These are phyloP conservation scores for Dryas iulia DNA, from an alignment of 1,140 invertebrate species.

Conservation along the genomic window DNA sequence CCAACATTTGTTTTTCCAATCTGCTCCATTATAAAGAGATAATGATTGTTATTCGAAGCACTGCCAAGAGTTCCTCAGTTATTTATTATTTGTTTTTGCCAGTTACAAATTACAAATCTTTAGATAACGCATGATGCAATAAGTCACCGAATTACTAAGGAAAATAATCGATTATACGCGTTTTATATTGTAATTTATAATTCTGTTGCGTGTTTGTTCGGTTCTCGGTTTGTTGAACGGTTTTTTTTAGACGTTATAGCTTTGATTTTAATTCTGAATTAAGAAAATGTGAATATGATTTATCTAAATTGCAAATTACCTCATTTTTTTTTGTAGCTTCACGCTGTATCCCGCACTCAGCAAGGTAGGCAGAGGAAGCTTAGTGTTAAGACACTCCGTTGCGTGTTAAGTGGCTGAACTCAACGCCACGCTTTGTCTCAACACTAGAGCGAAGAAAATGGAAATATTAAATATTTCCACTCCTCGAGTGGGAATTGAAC, in stretches of 20 bases:
- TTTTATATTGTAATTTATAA: neutral
- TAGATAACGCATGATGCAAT: neutral
- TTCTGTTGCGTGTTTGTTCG: neutral
- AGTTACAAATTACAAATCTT: neutral
- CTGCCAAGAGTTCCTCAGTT: neutral
- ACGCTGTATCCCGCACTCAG: too few species aligned
- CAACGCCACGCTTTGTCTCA: too few species aligned
- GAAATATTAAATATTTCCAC: too few species aligned
- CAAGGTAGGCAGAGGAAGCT: too few species aligned
- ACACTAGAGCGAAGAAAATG: too few species aligned
- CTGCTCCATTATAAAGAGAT: neutral
- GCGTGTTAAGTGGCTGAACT: too few species aligned
- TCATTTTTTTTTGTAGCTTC: too few species aligned
- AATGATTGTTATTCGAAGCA: neutral
- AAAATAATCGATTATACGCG: neutral
- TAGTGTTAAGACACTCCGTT: too few species aligned
- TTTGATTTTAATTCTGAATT: neutral
- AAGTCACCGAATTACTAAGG: neutral
- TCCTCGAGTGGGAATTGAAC: too few species aligned
- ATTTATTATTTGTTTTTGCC: slow-evolving; percentile 3
- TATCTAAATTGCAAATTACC: too few species aligned
- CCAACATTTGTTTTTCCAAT: neutral
- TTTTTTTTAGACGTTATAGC: neutral
- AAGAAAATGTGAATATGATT: too few species aligned
- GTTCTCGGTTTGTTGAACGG: neutral